A percentile compares a stretch with the other conserved stretches of the same genome.
Evolutionary conservation across 2,888 invertebrate genomes (phyloP).

Genomic region (Drosophila seclusa): DNA sequence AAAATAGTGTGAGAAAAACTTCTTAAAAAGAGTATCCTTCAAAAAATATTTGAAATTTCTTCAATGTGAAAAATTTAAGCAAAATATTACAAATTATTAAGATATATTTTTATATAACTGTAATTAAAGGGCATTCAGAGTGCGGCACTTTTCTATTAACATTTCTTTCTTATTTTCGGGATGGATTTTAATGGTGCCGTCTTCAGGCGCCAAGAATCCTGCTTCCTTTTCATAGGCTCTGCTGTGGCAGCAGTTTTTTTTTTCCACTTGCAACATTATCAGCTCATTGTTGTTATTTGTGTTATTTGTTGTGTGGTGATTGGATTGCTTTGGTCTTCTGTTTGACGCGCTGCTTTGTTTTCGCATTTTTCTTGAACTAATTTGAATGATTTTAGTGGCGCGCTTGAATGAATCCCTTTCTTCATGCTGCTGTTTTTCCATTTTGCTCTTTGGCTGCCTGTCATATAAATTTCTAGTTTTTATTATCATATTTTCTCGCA

Average conservation of each 20-base stretch:
- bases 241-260: slow-evolving; percentile 45
- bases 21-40: too few species aligned
- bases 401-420: slow-evolving; percentile 36
- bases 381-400: slow-evolving; percentile 68
- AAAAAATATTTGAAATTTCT: not conserved
- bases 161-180: slow-evolving; percentile 2
- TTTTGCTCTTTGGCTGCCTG: not conserved
- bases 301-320: slow-evolving; percentile 51
- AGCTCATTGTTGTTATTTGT: slow-evolving; percentile 31
- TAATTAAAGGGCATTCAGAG: not conserved
- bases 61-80: not conserved
- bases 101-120: not conserved
- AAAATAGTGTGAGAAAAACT: too few species aligned
- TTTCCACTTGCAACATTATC: slow-evolving; percentile 70
- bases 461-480: slow-evolving; percentile 66
- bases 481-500: slow-evolving; percentile 67
- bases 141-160: not conserved
- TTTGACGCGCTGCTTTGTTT: slow-evolving; percentile 49
- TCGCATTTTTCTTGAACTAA: slow-evolving; percentile 58
- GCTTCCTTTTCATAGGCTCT: slow-evolving; percentile 61
- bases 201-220: slow-evolving; percentile 73
- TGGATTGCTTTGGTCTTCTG: slow-evolving; percentile 62
- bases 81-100: not conserved
- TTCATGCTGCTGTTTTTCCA: not conserved
- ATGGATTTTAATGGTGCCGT: slow-evolving; percentile 67